A percentile compares a stretch with the other conserved stretches of the same genome.
phyloP scores from a whole-genome alignment of 2,888 invertebrate genomes.

The Stenodera caucasica region DNA sequence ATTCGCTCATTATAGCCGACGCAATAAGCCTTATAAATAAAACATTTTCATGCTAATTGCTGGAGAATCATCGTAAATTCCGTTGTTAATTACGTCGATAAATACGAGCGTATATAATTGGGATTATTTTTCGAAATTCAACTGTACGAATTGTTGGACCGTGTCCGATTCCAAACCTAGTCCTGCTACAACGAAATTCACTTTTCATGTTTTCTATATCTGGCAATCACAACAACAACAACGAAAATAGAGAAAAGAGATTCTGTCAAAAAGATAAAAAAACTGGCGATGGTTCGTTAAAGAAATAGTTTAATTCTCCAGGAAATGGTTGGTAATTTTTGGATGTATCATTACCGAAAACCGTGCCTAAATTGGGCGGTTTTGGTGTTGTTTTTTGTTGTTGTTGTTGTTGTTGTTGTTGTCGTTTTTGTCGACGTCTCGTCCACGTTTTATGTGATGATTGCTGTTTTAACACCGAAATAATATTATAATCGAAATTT shows the following conservation, averaged over 20 bases:
- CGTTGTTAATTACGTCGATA: neutral
- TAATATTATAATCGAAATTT: neutral
- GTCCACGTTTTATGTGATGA: neutral
- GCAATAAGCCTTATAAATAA: neutral
- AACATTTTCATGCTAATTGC: constrained; percentile 7
- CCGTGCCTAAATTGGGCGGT: neutral
- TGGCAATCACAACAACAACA: neutral
- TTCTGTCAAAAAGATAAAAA: constrained; percentile 4
- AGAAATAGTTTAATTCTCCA: constrained; percentile 2
- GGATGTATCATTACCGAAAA: constrained; percentile 8
- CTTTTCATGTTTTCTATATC: neutral
- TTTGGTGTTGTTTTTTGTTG: neutral
- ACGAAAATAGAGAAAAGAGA: neutral
- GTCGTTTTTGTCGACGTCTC: neutral
- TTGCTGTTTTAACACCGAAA: neutral
- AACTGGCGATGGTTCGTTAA: constrained; percentile 1
- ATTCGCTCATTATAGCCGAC: neutral
- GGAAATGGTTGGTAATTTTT: constrained; percentile 14
- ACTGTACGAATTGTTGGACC: constrained; percentile 13
- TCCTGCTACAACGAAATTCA: constrained; percentile 4
- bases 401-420: neutral
- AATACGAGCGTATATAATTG: too few species aligned
- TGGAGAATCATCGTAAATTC: neutral
- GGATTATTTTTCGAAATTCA: too few species aligned
- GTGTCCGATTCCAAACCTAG: neutral